Evolutionary conservation across 1,140 invertebrate species (phyloP).

Genomic region (Chironomus tepperi): DNA sequence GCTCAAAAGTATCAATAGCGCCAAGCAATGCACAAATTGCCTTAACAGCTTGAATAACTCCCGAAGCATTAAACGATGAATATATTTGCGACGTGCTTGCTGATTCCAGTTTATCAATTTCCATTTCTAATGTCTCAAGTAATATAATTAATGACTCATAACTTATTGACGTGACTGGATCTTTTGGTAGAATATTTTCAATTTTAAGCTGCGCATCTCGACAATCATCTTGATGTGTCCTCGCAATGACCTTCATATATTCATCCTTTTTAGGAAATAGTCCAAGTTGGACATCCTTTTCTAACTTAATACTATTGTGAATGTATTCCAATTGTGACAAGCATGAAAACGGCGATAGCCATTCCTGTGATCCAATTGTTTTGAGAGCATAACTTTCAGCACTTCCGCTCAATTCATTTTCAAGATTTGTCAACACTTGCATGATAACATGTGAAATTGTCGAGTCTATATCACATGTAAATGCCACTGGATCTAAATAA

Average conservation of each 20-base stretch:
- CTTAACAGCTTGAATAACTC: constrained; percentile 82
- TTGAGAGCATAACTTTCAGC: constrained; percentile 56
- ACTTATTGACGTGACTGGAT: constrained; percentile 59
- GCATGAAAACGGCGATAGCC: constrained; percentile 45
- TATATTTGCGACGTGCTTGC: constrained; percentile 44
- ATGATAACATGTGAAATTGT: constrained; percentile 80
- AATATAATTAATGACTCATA: constrained; percentile 71
- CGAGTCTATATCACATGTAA: constrained; percentile 78
- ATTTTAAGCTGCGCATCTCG: constrained; percentile 56
- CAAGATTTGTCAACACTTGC: constrained; percentile 75
- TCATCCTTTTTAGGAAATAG: constrained; percentile 57
- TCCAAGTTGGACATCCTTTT: constrained; percentile 78
- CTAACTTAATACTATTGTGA: constrained; percentile 86
- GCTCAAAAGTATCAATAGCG: constrained; percentile 76
- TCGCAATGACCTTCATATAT: constrained; percentile 40
- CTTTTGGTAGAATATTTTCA: constrained; percentile 66
- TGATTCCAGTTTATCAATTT: constrained; percentile 65
- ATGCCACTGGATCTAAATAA: constrained; percentile 58
- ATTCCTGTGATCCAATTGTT: constrained; percentile 39
- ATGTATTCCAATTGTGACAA: constrained; percentile 88
- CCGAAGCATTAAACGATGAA: constrained; percentile 42
- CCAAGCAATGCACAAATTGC: constrained; percentile 82
- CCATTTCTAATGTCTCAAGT: constrained; percentile 70
- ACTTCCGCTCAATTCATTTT: constrained; percentile 55
- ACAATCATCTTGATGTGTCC: constrained; percentile 61